Percentiles rank a stretch among this genome's conserved stretches.
These are phyloP conservation scores for Chelonia mydas DNA, from an alignment of 2,797 vertebrate species.

Conservation along the genomic window DNA sequence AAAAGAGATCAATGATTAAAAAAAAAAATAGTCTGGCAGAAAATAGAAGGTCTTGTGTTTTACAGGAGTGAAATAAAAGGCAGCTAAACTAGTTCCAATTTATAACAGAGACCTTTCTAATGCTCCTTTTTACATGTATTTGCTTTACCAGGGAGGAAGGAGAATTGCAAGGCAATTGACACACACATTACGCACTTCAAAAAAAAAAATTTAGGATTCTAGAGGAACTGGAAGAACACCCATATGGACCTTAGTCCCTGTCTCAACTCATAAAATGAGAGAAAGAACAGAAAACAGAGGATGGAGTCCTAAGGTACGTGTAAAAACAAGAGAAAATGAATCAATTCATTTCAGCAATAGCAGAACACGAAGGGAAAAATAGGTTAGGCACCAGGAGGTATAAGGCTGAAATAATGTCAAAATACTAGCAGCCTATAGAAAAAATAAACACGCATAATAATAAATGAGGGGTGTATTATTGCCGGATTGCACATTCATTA, in stretches of 20 bases:
- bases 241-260: neutral
- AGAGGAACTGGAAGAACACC: neutral
- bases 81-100: neutral
- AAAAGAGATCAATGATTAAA: neutral
- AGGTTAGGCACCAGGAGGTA: neutral
- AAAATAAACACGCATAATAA: conserved; percentile 58
- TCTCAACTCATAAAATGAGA: neutral
- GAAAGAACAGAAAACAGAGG: neutral
- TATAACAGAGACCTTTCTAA: neutral
- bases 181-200: neutral
- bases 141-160: neutral
- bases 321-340: neutral
- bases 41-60: conserved; percentile 1
- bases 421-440: conserved; percentile 32
- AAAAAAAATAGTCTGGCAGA: conserved; percentile 18
- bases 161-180: neutral
- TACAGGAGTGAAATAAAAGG: neutral
- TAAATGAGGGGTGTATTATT: neutral
- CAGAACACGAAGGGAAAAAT: neutral
- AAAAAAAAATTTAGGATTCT: neutral
- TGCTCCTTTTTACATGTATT: neutral
- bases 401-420: conserved; percentile 47
- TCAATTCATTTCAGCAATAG: neutral
- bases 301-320: neutral
- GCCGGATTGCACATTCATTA: conserved; percentile 52